Evolutionary conservation across 2,888 invertebrate species (phyloP).

Genomic region (Andrena haemorrhoa): DNA sequence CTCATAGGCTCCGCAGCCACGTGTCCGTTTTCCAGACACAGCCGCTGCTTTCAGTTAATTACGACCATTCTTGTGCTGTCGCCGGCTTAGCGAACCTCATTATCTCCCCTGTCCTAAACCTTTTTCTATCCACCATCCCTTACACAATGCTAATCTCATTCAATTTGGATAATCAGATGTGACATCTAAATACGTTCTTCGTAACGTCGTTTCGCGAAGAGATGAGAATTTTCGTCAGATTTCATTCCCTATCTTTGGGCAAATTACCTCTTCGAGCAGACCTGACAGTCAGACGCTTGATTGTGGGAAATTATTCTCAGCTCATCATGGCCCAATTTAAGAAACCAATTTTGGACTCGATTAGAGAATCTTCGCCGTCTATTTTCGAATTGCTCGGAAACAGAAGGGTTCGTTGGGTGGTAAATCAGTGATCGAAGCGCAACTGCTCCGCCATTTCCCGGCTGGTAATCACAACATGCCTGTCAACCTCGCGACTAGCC

Average conservation of each 20-base stretch:
- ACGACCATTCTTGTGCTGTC: constrained; percentile 16
- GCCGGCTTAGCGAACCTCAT: constrained; percentile 15
- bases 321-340: too few relatives aligned
- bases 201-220: too few relatives aligned
- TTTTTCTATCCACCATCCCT: not conserved
- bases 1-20: constrained; percentile 23
- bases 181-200: too few relatives aligned
- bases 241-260: too few relatives aligned
- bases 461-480: constrained; percentile 46
- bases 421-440: constrained; percentile 27
- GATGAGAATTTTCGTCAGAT: too few relatives aligned
- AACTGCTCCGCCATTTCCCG: constrained; percentile 2
- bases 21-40: constrained; percentile 28
- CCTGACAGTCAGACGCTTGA: too few relatives aligned
- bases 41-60: constrained; percentile 53
- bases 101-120: not conserved
- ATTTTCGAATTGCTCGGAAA: not conserved
- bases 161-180: too few relatives aligned
- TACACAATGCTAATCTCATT: not conserved
- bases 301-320: too few relatives aligned
- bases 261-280: too few relatives aligned
- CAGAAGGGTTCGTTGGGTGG: constrained; percentile 6
- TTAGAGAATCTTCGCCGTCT: not conserved
- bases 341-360: too few relatives aligned
- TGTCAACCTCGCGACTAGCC: constrained; percentile 24